Evolutionary conservation across 2,797 vertebrate genomes (phyloP).

Genomic region (Lepilemur ruficaudatus): DNA sequence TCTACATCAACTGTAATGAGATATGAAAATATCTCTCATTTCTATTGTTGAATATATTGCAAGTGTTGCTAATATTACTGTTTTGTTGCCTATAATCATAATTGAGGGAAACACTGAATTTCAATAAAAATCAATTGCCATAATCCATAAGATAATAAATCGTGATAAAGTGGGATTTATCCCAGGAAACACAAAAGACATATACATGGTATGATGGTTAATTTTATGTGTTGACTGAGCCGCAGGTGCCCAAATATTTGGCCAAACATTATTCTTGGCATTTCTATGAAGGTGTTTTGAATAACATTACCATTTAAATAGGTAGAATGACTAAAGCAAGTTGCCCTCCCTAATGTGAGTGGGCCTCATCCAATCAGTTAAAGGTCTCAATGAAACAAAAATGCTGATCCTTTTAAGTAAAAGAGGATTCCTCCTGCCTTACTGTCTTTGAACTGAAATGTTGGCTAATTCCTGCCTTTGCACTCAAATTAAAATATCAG

Average conservation of each 20-base stretch:
- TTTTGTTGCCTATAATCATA: background rate
- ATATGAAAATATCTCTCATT: slow-evolving; percentile 18
- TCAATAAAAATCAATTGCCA: background rate
- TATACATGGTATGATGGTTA: background rate
- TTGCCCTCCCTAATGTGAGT: background rate
- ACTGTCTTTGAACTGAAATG: background rate
- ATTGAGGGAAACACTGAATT: background rate
- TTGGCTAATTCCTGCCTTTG: background rate
- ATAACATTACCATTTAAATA: background rate
- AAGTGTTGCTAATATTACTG: background rate
- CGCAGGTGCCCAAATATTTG: background rate
- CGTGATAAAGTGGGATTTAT: background rate
- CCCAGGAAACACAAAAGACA: background rate
- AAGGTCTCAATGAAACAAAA: background rate
- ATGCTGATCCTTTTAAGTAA: background rate
- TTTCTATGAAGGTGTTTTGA: background rate
- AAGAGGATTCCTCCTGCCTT: background rate
- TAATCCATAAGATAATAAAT: background rate
- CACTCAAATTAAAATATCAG: background rate
- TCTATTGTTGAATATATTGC: background rate
- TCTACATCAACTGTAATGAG: background rate
- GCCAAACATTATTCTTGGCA: background rate
- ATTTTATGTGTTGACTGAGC: background rate
- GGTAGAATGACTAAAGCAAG: background rate
- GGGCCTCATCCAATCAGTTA: background rate